phyloP scores from a whole-genome alignment of 2,888 invertebrate species.

The Nematopogon swammerdamellus region DNA sequence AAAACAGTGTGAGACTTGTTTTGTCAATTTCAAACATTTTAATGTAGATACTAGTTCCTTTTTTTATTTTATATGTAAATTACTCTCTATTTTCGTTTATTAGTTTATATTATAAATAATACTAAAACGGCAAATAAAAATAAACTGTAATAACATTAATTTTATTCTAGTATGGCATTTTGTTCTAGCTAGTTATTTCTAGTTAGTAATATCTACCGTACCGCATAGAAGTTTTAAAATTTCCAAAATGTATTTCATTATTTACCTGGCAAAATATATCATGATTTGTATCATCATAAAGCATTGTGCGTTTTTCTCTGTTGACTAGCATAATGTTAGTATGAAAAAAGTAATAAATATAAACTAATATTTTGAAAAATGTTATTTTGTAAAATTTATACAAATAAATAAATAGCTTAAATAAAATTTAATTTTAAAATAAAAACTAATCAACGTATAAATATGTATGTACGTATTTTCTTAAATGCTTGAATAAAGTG shows the following conservation, averaged over 20 bases:
- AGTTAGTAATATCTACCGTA: no score
- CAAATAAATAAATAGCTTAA: not conserved
- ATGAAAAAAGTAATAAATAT: not conserved
- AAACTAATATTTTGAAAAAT: not conserved
- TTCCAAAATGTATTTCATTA: no score
- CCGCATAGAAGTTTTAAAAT: no score
- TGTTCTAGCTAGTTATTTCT: not conserved
- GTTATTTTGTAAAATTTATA: not conserved
- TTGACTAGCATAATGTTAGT: not conserved
- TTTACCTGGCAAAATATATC: no score
- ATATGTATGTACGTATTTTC: not conserved
- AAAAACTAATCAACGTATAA: not conserved
- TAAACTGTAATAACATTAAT: not conserved
- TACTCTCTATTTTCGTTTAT: no score
- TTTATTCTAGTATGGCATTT: not conserved
- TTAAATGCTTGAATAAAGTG: conserved; percentile 16
- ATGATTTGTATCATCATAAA: no score
- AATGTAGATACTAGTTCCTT: no score
- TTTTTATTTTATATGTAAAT: no score
- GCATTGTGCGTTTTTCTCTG: not conserved
- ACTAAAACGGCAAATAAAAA: no score
- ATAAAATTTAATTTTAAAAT: not conserved
- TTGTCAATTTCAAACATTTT: no score
- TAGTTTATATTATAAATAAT: no score
- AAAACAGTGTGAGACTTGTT: not conserved